Evolutionary conservation across 2,888 invertebrate species (phyloP).

Genomic region (Sacculina carcini): DNA sequence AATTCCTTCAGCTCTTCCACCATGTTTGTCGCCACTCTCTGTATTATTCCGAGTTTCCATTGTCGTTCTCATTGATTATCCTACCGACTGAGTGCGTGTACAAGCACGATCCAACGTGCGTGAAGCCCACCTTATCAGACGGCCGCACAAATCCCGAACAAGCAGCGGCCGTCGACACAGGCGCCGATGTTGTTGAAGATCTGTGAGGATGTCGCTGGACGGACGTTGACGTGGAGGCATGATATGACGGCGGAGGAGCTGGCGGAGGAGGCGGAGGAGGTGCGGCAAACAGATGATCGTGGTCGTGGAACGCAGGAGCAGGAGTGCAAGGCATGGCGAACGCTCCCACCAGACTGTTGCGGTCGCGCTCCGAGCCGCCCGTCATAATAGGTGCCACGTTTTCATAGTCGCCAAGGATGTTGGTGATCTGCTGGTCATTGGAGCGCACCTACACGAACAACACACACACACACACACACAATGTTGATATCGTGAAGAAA

Average conservation of each 20-base stretch:
- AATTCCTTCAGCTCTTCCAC: no score
- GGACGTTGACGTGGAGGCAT: neutral
- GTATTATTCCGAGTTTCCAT: no score
- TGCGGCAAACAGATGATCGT: neutral
- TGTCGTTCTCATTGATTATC: no score
- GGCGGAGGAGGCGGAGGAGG: neutral
- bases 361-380: neutral
- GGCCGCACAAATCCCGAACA: no score
- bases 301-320: neutral
- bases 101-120: no score
- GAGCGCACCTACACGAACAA: neutral
- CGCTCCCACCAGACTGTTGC: conserved; percentile 1
- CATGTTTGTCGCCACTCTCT: no score
- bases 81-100: no score
- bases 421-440: neutral
- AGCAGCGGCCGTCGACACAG: neutral
- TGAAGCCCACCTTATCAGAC: no score
- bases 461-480: no score
- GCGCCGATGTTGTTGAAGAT: neutral
- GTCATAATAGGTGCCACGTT: neutral
- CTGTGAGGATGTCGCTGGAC: neutral
- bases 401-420: neutral
- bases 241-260: neutral
- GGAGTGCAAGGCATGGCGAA: neutral
- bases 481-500: no score